A percentile compares a stretch with the other conserved stretches of the same genome.
phyloP scores from a whole-genome alignment of 1,140 invertebrate genomes.

The Apolygus lucorum region DNA sequence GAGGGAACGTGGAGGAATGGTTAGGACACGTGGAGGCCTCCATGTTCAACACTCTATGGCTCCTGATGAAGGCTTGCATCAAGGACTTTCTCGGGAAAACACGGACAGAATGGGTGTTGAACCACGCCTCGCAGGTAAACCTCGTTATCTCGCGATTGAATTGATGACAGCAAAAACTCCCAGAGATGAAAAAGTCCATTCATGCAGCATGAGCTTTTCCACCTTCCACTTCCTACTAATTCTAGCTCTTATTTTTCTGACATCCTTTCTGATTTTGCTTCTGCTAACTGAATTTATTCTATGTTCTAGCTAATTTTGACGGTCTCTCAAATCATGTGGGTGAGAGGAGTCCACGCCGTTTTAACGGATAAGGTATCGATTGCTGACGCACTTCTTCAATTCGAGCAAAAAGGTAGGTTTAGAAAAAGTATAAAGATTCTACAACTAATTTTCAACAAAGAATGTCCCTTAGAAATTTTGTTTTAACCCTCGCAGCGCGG shows the following conservation, averaged over 20 bases:
- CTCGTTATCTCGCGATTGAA: background rate
- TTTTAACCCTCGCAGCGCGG: too few relatives aligned
- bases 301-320: constrained; percentile 54
- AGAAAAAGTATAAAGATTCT: too few relatives aligned
- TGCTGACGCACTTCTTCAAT: constrained; percentile 48
- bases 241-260: too few relatives aligned
- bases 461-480: too few relatives aligned
- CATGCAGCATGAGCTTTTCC: too few relatives aligned
- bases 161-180: too few relatives aligned
- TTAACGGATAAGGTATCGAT: constrained; percentile 43
- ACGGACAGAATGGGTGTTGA: constrained; percentile 53
- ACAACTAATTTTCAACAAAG: too few relatives aligned
- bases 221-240: too few relatives aligned
- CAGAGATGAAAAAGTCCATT: too few relatives aligned
- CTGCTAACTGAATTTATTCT: too few relatives aligned
- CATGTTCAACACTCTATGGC: constrained; percentile 67
- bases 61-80: constrained; percentile 61
- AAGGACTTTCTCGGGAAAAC: constrained; percentile 48
- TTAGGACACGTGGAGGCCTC: constrained; percentile 73
- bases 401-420: constrained; percentile 50
- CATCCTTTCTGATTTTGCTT: too few relatives aligned
- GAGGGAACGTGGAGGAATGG: constrained; percentile 85
- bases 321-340: constrained; percentile 82
- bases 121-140: constrained; percentile 49
- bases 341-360: constrained; percentile 60